Evolutionary conservation across 2,888 invertebrate genomes (phyloP), one percentile per base, ranked within the genome.

Genomic region (Aleiodes alternator): DNA sequence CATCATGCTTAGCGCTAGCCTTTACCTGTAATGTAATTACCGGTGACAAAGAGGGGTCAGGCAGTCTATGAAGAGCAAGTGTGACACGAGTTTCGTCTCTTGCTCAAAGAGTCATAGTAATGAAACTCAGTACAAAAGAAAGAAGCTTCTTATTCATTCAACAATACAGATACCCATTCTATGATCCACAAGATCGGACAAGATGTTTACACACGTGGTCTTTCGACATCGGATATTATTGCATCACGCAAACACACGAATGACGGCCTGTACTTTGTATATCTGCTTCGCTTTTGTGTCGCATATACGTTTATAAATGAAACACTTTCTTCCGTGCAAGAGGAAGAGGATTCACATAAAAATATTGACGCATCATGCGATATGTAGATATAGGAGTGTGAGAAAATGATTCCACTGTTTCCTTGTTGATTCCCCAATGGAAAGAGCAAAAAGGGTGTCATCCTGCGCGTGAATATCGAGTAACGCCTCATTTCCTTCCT

Each of bases 1-100:
- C 82, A 82, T 76, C 78, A 76, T 74, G 75, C 34, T 59, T 50
- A 51, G 12, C 50, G 50, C 48, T 50, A 66, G 29, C 29, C 50
- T 61, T 48, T 16, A 16, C 38, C 14, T 31, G 4, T 34, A 34
- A 34, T 29, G 51, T 68, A 68, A 68, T 68, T 68, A 68, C 51
- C 8, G 51, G 50, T 68, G 68, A 68, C 68, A 68, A 68, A 68
- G 68, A 31, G 51, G 31, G 66, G 50, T 66, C 66, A 66, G 66
- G 23, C 50, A 23, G 3, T 43, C 43, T 43, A 43, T 8, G 43
- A 43, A 8, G 8, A 9, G 9, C 7, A 9, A 43, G 43, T 43
- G 43, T 43, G 11, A 43, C 43, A 43, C 8, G 43, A 43, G 43
- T 43, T 43, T 43, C 11, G 43, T 43, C 9, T 7, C 9, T 43